These are phyloP conservation scores for Hassar affinis DNA, from an alignment of 2,113 vertebrate species.

Conservation along the genomic window DNA sequence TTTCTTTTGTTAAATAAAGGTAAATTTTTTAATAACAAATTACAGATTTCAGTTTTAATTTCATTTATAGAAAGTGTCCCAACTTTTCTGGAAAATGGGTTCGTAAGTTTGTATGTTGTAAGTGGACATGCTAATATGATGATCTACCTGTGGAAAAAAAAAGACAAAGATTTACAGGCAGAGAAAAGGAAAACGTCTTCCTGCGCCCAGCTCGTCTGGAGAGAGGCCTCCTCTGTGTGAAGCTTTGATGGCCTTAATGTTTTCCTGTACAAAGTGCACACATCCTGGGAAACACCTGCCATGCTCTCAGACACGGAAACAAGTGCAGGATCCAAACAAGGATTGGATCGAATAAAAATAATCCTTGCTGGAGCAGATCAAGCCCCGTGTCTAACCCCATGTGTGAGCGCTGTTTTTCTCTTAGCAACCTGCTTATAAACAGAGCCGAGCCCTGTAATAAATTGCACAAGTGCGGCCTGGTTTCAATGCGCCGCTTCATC, in stretches of 20 bases:
- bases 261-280: conserved; percentile 24
- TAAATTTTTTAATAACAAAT: too few species aligned
- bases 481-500: conserved; percentile 49
- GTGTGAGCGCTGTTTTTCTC: conserved; percentile 44
- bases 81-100: too few species aligned
- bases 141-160: too few species aligned
- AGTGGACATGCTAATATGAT: too few species aligned
- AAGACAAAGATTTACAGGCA: not conserved
- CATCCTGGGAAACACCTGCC: conserved; percentile 44
- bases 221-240: not conserved
- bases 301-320: conserved; percentile 38
- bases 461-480: conserved; percentile 36
- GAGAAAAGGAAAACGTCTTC: not conserved
- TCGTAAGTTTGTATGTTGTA: too few species aligned
- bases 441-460: conserved; percentile 46
- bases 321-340: conserved; percentile 45
- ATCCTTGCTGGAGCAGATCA: conserved; percentile 36
- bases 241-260: conserved; percentile 28
- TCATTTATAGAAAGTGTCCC: too few species aligned
- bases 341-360: conserved; percentile 37
- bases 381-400: conserved; percentile 18
- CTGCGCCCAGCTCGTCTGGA: not conserved
- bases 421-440: conserved; percentile 54
- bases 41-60: too few species aligned
- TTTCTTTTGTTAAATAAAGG: too few species aligned